Evolutionary conservation across 1,140 invertebrate genomes (phyloP).

Genomic region (Bombus polaris): DNA sequence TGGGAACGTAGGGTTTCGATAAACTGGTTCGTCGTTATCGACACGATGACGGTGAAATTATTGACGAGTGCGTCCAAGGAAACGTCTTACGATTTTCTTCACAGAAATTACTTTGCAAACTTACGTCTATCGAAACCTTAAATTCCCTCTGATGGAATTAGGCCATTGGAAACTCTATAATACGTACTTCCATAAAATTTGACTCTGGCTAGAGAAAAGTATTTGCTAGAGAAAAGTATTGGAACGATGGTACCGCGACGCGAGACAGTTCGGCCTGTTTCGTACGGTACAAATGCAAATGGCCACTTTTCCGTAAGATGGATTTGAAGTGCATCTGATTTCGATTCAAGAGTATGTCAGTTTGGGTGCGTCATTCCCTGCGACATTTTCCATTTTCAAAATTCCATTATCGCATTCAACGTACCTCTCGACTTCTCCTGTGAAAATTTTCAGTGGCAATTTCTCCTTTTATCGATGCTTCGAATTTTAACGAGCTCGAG

Average conservation of each 20-base stretch:
- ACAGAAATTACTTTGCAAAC: too few relatives aligned
- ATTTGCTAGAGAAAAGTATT: too few relatives aligned
- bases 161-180: too few relatives aligned
- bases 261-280: not conserved
- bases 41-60: not conserved
- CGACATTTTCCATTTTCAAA: slow-evolving; percentile 21
- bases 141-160: not conserved
- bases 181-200: not conserved
- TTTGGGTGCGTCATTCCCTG: not conserved
- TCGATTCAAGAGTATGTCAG: slow-evolving; percentile 8
- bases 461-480: not conserved
- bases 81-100: not conserved
- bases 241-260: not conserved
- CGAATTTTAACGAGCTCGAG: not conserved
- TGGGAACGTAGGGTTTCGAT: not conserved
- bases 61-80: not conserved
- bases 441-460: not conserved
- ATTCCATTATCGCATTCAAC: not conserved
- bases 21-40: not conserved
- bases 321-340: slow-evolving; percentile 32
- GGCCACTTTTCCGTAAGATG: slow-evolving; percentile 31
- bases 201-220: not conserved
- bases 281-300: slow-evolving; percentile 43
- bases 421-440: not conserved
- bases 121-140: not conserved